Conservation (phyloP, 2,797 vertebrate species). For the Neoniphon sammara region DNA sequence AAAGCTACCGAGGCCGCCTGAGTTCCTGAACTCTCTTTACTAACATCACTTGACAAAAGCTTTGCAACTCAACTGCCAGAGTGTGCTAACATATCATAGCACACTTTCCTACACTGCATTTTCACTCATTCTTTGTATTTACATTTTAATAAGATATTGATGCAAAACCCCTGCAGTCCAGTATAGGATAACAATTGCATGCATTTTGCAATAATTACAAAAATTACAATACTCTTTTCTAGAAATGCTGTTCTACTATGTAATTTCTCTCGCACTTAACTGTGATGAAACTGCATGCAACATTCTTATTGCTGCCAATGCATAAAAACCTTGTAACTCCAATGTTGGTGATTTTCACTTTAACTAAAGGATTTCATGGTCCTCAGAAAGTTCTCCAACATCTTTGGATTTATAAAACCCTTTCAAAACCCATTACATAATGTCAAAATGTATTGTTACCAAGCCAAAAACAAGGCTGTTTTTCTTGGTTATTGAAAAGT, state of each 20-base stretch:
- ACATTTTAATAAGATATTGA: slow-evolving; percentile 48
- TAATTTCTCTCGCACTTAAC: slow-evolving; percentile 35
- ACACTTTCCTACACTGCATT: background rate
- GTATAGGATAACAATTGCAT: slow-evolving; percentile 24
- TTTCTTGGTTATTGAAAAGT: no score
- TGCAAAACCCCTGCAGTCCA: slow-evolving; percentile 21
- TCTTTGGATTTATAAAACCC: slow-evolving; percentile 6
- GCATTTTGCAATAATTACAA: slow-evolving; percentile 34
- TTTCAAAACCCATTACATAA: slow-evolving; percentile 1
- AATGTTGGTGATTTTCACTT: slow-evolving; percentile 36
- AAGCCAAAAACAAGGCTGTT: background rate
- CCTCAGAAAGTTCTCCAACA: no score
- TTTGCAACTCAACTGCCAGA: slow-evolving; percentile 47
- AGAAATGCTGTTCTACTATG: slow-evolving; percentile 23
- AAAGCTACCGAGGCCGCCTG: slow-evolving; percentile 38
- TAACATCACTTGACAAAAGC: slow-evolving; percentile 51
- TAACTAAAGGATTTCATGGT: slow-evolving; percentile 29
- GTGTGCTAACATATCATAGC: slow-evolving; percentile 15
- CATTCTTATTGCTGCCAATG: background rate
- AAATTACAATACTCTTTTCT: slow-evolving; percentile 23
- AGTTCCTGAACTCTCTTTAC: slow-evolving; percentile 52
- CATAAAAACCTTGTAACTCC: slow-evolving; percentile 24
- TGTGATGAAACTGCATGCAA: slow-evolving; percentile 72
- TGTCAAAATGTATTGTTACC: background rate
- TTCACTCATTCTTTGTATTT: slow-evolving; percentile 36